Evolutionary conservation across 2,113 vertebrate genomes (phyloP).

Genomic region (Pimephales promelas): DNA sequence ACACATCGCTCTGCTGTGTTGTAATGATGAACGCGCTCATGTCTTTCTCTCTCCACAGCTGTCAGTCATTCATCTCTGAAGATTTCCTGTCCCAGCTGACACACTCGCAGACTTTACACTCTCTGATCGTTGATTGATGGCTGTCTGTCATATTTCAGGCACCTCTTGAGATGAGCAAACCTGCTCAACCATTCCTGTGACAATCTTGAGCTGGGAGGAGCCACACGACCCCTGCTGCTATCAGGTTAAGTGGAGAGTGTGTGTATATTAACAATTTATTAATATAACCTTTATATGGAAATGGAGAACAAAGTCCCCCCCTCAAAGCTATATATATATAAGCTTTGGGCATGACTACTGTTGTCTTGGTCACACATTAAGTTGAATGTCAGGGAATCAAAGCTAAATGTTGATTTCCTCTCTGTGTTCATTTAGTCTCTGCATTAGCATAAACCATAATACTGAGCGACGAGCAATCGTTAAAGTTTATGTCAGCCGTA

Average conservation of each 20-base stretch:
- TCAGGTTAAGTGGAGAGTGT: conserved; percentile 57
- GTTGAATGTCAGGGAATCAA: conserved; percentile 80
- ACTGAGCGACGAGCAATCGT: not conserved
- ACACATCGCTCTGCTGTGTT: not conserved
- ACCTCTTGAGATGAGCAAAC: conserved; percentile 88
- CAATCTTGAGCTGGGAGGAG: not conserved
- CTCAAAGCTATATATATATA: not conserved
- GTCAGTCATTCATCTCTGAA: conserved; percentile 5
- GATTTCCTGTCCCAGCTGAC: conserved; percentile 24
- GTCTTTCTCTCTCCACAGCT: conserved; percentile 17
- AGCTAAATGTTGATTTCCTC: conserved; percentile 4
- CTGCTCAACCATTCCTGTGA: conserved; percentile 91
- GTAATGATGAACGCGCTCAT: conserved; percentile 7
- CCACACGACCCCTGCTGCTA: conserved; percentile 85
- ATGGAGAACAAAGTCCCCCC: too few species aligned
- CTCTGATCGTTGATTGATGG: conserved; percentile 8
- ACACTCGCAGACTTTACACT: conserved; percentile 5
- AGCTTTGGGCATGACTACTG: not conserved
- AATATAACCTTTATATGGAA: too few species aligned
- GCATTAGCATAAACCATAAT: conserved; percentile 19
- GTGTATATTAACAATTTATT: not conserved
- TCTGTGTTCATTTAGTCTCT: conserved; percentile 20
- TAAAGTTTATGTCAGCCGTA: not conserved
- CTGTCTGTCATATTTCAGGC: conserved; percentile 81
- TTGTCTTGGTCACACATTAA: conserved; percentile 33